Percentiles rank a stretch among this genome's conserved stretches.
Evolutionary conservation across 2,888 invertebrate species (phyloP).

Genomic region (Rotaria socialis): DNA sequence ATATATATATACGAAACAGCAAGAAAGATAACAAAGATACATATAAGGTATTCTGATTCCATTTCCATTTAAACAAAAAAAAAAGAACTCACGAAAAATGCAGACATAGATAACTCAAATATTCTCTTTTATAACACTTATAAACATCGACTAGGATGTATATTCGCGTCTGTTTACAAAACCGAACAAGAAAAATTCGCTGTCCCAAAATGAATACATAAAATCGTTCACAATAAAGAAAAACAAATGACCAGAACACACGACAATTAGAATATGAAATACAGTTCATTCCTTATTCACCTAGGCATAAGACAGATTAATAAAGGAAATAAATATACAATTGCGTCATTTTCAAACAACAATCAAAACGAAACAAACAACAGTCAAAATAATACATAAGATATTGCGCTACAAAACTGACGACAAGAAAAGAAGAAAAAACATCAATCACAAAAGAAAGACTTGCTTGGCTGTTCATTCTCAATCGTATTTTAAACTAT

Average conservation of each 20-base stretch:
- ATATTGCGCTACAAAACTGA: slow-evolving; percentile 15
- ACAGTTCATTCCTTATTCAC: neutral
- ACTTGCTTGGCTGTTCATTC: slow-evolving; percentile 19
- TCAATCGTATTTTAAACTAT: neutral
- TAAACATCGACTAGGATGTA: slow-evolving; percentile 2
- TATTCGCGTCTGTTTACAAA: neutral
- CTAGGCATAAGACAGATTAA: neutral
- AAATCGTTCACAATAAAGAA: neutral
- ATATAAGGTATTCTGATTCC: neutral
- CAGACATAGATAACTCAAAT: slow-evolving; percentile 19
- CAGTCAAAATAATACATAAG: slow-evolving; percentile 3
- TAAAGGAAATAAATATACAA: neutral
- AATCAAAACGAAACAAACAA: neutral
- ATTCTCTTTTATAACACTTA: neutral
- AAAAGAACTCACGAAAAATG: neutral
- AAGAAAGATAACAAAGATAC: neutral
- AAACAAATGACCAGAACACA: slow-evolving; percentile 16
- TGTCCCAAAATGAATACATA: neutral
- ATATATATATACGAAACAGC: too few relatives aligned
- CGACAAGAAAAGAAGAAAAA: neutral
- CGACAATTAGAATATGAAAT: neutral
- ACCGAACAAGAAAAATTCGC: neutral
- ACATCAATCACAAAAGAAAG: slow-evolving; percentile 26
- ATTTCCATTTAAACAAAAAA: neutral
- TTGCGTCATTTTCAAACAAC: neutral